These are phyloP conservation scores for Catalaphyllia jardinei DNA, from an alignment of 64 coral and sea anemone species.

Conservation along the genomic window DNA sequence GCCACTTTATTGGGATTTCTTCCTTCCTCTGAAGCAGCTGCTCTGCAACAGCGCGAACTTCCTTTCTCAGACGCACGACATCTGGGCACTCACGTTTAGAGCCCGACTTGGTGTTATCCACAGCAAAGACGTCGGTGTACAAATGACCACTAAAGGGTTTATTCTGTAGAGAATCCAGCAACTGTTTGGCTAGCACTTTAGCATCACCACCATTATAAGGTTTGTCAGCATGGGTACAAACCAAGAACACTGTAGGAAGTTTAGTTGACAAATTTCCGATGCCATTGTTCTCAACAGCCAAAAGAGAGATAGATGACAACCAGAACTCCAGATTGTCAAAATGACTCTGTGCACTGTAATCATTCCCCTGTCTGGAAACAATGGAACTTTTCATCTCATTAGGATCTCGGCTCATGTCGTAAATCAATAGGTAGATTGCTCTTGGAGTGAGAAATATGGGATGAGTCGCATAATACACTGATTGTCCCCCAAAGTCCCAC, in stretches of 20 bases:
- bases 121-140: not conserved
- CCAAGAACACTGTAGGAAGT: not conserved
- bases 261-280: no score
- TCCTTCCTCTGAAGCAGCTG: not conserved
- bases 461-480: not conserved
- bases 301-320: not conserved
- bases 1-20: not conserved
- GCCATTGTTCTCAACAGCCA: not conserved
- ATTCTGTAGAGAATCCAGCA: not conserved
- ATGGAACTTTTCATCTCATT: not conserved
- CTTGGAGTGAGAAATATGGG: not conserved
- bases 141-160: not conserved
- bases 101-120: not conserved
- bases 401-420: conserved; percentile 3
- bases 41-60: not conserved
- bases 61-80: not conserved
- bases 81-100: not conserved
- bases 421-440: not conserved
- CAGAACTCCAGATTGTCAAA: not conserved
- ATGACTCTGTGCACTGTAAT: not conserved
- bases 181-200: not conserved
- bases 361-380: not conserved
- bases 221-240: not conserved
- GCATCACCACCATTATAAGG: not conserved
- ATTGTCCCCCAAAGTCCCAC: not conserved